phyloP scores from a whole-genome alignment of 2,113 vertebrate species.

The Excalfactoria chinensis region DNA sequence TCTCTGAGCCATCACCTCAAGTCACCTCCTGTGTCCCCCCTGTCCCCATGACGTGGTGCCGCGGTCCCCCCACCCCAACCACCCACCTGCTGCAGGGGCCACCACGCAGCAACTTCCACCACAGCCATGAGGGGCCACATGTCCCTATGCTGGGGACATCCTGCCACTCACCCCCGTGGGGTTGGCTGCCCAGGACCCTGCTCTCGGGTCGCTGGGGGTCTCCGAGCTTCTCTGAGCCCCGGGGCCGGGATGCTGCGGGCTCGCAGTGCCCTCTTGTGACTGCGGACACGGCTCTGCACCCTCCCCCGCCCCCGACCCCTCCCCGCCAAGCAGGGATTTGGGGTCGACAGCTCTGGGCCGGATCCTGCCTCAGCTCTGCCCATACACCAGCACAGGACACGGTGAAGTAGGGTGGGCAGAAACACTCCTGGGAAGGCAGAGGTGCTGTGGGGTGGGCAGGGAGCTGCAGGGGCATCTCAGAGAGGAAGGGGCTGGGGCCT shows the following conservation, averaged over 20 bases:
- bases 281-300: neutral
- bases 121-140: neutral
- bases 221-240: neutral
- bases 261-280: constrained; percentile 68
- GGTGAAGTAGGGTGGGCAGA: neutral
- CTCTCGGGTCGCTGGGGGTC: neutral
- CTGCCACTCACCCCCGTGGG: neutral
- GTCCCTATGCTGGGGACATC: neutral
- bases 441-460: neutral
- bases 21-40: neutral
- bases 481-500: neutral
- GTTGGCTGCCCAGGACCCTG: neutral
- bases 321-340: neutral
- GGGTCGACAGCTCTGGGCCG: neutral
- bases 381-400: neutral
- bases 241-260: neutral
- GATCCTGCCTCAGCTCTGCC: neutral
- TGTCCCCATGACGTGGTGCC: neutral
- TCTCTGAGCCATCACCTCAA: neutral
- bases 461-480: accelerated
- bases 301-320: no score
- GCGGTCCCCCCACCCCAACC: neutral
- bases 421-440: neutral
- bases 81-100: neutral
- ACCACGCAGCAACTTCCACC: neutral